phyloP scores from a whole-genome alignment of 2,797 vertebrate species.

The Odontamblyopus lacepedii region DNA sequence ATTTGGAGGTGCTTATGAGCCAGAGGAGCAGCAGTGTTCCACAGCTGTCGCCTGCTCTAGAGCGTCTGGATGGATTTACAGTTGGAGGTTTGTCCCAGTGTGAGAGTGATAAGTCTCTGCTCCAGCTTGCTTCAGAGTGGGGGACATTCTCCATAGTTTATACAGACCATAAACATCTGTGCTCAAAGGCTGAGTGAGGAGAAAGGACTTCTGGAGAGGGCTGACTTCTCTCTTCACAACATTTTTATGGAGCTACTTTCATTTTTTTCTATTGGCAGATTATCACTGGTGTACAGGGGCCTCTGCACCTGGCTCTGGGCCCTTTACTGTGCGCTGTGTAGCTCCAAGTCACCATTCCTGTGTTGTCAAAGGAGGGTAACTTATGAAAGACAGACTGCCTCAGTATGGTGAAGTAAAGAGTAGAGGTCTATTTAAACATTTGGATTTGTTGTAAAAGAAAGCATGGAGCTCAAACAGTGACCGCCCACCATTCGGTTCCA shows the following conservation, averaged over 20 bases:
- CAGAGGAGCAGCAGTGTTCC: constrained; percentile 70
- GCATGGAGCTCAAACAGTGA: too few species aligned
- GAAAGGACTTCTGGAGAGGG: constrained; percentile 70
- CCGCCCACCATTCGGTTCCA: too few species aligned
- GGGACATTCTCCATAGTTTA: constrained; percentile 82
- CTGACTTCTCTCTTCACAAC: constrained; percentile 53
- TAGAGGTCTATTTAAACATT: constrained; percentile 30
- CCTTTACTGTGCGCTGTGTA: constrained; percentile 64
- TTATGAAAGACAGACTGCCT: too few species aligned
- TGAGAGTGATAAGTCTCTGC: constrained; percentile 72
- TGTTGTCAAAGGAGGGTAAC: constrained; percentile 48
- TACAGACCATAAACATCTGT: constrained; percentile 82
- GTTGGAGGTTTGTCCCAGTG: constrained; percentile 22
- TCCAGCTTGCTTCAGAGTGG: constrained; percentile 68
- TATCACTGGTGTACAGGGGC: constrained; percentile 72
- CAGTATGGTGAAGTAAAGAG: constrained; percentile 29
- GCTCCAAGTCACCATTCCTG: constrained; percentile 60
- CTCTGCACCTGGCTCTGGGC: constrained; percentile 60
- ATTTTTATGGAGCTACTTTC: constrained; percentile 73
- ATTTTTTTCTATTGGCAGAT: constrained; percentile 79
- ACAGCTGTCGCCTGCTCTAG: constrained; percentile 70
- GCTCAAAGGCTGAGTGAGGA: constrained; percentile 74
- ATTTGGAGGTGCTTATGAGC: constrained; percentile 64
- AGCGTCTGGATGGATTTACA: constrained; percentile 75
- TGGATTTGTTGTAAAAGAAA: not conserved